Evolutionary conservation across 1,140 invertebrate species (phyloP), one percentile per base, ranked within the genome.

Genomic region (Drosophila subobscura): DNA sequence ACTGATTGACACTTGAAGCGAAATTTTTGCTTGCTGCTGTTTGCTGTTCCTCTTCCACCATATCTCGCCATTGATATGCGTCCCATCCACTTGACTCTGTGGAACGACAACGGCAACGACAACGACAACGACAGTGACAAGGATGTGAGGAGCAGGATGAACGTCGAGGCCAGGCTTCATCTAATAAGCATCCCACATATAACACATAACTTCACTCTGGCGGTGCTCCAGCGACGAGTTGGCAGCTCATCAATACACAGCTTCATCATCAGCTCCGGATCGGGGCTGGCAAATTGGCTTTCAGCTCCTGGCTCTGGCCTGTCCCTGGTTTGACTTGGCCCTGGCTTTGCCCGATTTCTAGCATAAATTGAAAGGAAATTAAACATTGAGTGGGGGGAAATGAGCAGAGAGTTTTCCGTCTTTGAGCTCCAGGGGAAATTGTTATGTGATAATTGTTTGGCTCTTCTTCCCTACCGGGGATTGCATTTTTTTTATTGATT

Each of bases 361-460:
- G 78, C 78, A 90, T 86, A 90, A 77, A 90, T 90, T 83, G 86
- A 77, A 77, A 86, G 86, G 86, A 90, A 90, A 90, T 90, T 90
- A 90, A 90, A 85, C 75, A 72, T 74, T 74, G 81, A 76, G 42
- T 73, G 63, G 51, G 55, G 47, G 54, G 64, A 65, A 66, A 55
- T 57, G 51, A 70, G 51, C 29, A 41, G 53, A 33, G 37, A 45
- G 12, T 55, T 47, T 33, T 53, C 7, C 23, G 8, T 8, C 42
- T 54, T 61, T 67, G 52, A 79, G 53, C 68, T 68, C 25, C 33
- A 27, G 58, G 63, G 67, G 55, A 89, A 89, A 77, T 85, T 79
- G 72, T 77, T 65, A 72, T 68, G 65, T 60, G 86, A 81, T 83
- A 86, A 90, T 57, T 65, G 33, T 37, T 37, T 37, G 33, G 10